Conservation (phyloP, 2,113 vertebrate species). For the Cyanoderma ruficeps region DNA sequence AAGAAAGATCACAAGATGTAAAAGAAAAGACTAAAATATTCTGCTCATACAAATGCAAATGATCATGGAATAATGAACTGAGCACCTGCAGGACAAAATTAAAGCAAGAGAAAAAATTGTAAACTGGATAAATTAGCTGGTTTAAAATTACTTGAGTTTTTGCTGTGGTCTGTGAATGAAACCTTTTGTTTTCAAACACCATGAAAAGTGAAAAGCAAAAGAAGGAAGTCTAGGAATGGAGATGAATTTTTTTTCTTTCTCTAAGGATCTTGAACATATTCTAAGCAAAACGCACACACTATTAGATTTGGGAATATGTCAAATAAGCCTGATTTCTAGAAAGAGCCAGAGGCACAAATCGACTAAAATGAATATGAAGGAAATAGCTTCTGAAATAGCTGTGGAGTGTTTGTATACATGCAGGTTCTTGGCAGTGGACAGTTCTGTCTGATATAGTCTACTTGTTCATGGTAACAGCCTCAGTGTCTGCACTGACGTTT, state of each 20-base stretch:
- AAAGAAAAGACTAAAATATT: slow-evolving; percentile 40
- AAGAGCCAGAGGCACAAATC: background rate
- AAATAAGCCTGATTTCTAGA: background rate
- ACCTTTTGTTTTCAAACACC: background rate
- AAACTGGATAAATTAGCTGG: background rate
- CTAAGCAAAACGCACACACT: background rate
- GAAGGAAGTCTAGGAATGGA: background rate
- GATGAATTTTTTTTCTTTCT: background rate
- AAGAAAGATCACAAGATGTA: slow-evolving; percentile 36
- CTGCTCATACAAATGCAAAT: slow-evolving; percentile 46
- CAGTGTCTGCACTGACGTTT: background rate
- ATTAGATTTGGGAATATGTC: background rate
- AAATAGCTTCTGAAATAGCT: background rate
- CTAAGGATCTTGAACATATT: background rate
- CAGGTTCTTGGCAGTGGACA: background rate
- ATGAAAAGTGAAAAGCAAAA: background rate
- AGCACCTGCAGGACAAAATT: slow-evolving; percentile 23
- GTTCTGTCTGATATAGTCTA: background rate
- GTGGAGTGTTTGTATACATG: background rate
- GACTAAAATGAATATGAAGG: background rate
- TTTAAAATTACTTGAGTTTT: background rate
- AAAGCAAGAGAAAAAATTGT: background rate
- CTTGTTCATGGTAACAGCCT: background rate
- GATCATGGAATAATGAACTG: background rate
- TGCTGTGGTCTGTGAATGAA: background rate